These are phyloP conservation scores for Enteromius viviparus DNA, from an alignment of 2,797 vertebrate species.

Conservation along the genomic window DNA sequence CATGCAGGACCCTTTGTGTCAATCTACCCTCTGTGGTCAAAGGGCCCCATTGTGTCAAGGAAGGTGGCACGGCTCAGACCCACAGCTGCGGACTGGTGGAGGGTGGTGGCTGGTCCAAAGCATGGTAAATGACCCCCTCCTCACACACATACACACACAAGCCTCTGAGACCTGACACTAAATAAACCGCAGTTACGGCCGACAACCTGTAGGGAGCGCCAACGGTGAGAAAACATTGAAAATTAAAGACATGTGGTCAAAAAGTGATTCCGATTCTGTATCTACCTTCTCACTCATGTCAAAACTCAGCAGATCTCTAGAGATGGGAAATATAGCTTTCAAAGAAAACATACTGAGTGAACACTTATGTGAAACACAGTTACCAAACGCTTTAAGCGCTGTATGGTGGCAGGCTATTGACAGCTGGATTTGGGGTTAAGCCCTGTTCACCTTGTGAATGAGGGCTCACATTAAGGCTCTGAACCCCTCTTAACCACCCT, in stretches of 20 bases:
- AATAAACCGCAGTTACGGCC: conserved; percentile 12
- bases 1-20: conserved; percentile 60
- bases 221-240: conserved; percentile 32
- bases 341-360: conserved; percentile 70
- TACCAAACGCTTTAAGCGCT: conserved; percentile 25
- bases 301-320: conserved; percentile 24
- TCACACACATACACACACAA: conserved; percentile 15
- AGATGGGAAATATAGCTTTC: conserved; percentile 49
- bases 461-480: conserved; percentile 39
- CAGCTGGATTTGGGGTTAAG: conserved; percentile 52
- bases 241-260: conserved; percentile 38
- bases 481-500: conserved; percentile 56
- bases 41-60: conserved; percentile 70
- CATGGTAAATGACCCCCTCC: conserved; percentile 41
- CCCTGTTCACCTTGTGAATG: conserved; percentile 40
- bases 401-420: conserved; percentile 37
- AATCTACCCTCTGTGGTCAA: conserved; percentile 52
- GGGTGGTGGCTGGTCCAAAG: conserved; percentile 66
- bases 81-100: conserved; percentile 73
- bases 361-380: conserved; percentile 64
- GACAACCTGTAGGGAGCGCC: conserved; percentile 44
- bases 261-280: conserved; percentile 14
- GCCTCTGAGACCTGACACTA: background rate
- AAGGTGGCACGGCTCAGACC: conserved; percentile 74
- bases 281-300: conserved; percentile 7